Percentiles rank a stretch among this genome's conserved stretches.
Evolutionary conservation across 2,113 vertebrate species (phyloP).

Genomic region (Salvator merianae): DNA sequence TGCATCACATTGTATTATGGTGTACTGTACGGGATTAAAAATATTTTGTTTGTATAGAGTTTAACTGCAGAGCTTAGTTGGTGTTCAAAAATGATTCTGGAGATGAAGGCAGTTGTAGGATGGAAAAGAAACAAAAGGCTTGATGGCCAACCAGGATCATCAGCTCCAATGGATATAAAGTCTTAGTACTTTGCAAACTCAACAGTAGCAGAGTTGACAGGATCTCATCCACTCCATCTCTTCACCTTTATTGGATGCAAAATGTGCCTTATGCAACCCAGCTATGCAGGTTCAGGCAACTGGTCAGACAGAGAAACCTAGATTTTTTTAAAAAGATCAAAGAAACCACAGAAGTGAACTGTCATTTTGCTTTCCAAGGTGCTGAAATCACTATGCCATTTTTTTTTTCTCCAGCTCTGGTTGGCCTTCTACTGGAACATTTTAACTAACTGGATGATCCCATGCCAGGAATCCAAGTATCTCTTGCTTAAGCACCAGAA

Average conservation of each 20-base stretch:
- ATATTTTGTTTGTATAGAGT: too few species aligned
- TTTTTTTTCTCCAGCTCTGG: background rate
- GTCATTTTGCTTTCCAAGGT: background rate
- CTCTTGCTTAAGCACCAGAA: background rate
- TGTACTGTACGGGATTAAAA: too few species aligned
- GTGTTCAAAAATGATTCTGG: background rate
- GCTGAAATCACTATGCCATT: background rate
- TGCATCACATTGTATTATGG: too few species aligned
- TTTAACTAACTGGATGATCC: background rate
- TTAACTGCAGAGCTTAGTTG: too few species aligned
- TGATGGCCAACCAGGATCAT: too few species aligned
- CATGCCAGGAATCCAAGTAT: background rate
- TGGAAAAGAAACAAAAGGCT: too few species aligned
- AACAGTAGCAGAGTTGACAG: too few species aligned
- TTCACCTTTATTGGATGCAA: background rate
- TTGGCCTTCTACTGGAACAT: background rate
- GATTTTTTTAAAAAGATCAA: background rate
- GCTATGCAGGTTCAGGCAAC: too few species aligned
- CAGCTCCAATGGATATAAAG: too few species aligned
- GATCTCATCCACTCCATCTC: background rate
- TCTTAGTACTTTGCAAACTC: too few species aligned
- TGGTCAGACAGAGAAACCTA: too few species aligned
- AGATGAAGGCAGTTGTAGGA: background rate
- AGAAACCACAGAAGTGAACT: background rate
- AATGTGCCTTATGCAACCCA: background rate